Conservation (phyloP, 2,888 invertebrate genomes). For the Limnephilus marmoratus region DNA sequence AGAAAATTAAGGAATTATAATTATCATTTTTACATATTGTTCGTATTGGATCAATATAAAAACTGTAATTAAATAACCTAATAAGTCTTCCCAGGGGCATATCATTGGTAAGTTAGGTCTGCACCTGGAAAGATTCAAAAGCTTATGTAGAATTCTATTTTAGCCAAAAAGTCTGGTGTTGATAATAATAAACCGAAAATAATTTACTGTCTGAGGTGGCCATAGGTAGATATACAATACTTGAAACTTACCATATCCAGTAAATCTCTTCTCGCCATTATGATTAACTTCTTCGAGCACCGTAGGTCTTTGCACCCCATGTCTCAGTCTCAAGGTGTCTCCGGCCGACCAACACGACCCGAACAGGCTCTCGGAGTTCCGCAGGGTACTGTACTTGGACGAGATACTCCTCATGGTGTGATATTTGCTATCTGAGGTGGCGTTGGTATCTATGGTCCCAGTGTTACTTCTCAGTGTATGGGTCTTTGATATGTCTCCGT, state of each 20-base stretch:
- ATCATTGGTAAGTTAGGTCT: too few relatives aligned
- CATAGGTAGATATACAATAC: background rate
- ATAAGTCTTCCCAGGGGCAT: too few relatives aligned
- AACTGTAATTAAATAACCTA: too few relatives aligned
- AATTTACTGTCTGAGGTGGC: too few relatives aligned
- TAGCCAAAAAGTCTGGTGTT: too few relatives aligned
- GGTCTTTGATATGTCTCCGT: slow-evolving; percentile 53
- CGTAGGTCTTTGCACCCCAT: slow-evolving; percentile 73
- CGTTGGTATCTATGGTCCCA: slow-evolving; percentile 66
- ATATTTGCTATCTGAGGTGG: slow-evolving; percentile 67
- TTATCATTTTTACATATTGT: too few relatives aligned
- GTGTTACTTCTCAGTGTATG: slow-evolving; percentile 62
- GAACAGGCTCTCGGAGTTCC: slow-evolving; percentile 73
- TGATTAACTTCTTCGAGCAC: slow-evolving; percentile 70
- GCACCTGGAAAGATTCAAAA: too few relatives aligned
- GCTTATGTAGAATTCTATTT: too few relatives aligned
- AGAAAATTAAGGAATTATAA: too few relatives aligned
- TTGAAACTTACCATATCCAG: slow-evolving; percentile 62
- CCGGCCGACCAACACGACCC: slow-evolving; percentile 74
- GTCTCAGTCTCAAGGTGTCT: slow-evolving; percentile 73
- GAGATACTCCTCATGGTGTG: slow-evolving; percentile 73
- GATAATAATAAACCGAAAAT: too few relatives aligned
- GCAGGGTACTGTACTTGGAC: slow-evolving; percentile 67
- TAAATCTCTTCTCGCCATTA: slow-evolving; percentile 3
- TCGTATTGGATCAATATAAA: too few relatives aligned